Evolutionary conservation across 2,113 vertebrate species (phyloP), one percentile per base, ranked within the genome.

Genomic region (Engystomops pustulosus): DNA sequence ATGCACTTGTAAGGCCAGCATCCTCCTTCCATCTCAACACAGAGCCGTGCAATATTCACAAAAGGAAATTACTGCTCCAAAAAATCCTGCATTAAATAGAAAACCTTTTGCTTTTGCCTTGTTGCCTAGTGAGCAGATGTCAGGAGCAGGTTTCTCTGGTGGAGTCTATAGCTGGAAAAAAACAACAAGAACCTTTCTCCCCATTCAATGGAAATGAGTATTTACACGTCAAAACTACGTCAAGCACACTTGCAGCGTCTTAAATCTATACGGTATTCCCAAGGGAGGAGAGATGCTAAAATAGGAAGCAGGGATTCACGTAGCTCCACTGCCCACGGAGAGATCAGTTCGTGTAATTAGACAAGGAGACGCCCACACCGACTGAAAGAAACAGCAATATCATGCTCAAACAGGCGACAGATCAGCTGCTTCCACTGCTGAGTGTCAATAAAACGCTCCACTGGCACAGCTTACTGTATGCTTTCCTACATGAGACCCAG

Each of bases 161-260:
- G 15, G 47, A 45, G 25, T 65, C 44, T 70, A 41, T 12, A 30
- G 75, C 9, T 58, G 74, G 20, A 74, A 76, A 53, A 32, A 36
- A 79, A 65, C 38, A 79, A 58, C 45, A 47, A 25, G 86, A 87
- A 90, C 89, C 90, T 14, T 91, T 91, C 86, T 85, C 81, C 83
- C 88, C 89, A 85, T 85, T 72, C 90, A 89, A 91, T 92, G 89
- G 89, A 91, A 93, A 93, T 91, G 88, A 92, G 90, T 92, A 94
- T 91, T 93, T 91, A 92, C 94, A 94, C 96, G 96, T 97, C 96
- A 97, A 93, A 94, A 90, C 94, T 92, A 95, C 96, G 97, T 98
- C 96, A 97, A 90, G 91, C 93, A 90, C 93, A 95, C 95, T 95
- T 96, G 92, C 90, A 90, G 60, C 82, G 82, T 76, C 90, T 92